A percentile compares a stretch with the other conserved stretches of the same genome.
These are phyloP conservation scores for Cyprinus carpio DNA, from an alignment of 2,113 vertebrate genomes.

Conservation along the genomic window DNA sequence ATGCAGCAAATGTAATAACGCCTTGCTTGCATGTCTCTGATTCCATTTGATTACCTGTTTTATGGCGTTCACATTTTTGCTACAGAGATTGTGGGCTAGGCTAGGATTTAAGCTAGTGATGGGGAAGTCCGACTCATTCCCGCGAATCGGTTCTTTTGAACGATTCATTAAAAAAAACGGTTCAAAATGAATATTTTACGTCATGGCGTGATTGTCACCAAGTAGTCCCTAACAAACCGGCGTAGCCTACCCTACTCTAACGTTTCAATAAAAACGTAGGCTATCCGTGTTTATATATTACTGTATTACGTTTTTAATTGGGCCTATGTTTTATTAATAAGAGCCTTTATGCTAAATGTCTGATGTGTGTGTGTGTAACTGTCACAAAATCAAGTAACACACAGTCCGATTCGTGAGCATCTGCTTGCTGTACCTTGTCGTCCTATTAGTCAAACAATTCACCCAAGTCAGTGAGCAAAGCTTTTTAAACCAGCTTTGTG, in stretches of 20 bases:
- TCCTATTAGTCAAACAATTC: background rate
- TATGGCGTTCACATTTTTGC: background rate
- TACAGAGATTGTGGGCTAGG: background rate
- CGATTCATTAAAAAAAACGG: background rate
- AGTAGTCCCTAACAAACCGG: background rate
- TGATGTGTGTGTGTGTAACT: background rate
- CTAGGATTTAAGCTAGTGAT: background rate
- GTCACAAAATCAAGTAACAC: background rate
- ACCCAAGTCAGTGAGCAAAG: background rate
- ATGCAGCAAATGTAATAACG: background rate
- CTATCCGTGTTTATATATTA: background rate
- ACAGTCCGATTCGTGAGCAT: no score
- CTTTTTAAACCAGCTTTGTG: background rate
- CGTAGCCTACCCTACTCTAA: no score
- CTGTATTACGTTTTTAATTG: background rate
- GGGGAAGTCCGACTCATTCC: background rate
- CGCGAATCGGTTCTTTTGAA: constrained; percentile 9
- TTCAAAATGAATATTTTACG: background rate
- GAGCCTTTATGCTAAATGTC: no score
- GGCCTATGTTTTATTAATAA: background rate
- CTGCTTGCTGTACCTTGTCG: background rate
- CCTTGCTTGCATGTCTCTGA: background rate
- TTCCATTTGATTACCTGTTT: background rate
- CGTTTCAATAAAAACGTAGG: background rate
- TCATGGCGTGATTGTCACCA: constrained; percentile 2